Evolutionary conservation across 1,140 invertebrate species (phyloP).

Genomic region (Heterodera schachtii): DNA sequence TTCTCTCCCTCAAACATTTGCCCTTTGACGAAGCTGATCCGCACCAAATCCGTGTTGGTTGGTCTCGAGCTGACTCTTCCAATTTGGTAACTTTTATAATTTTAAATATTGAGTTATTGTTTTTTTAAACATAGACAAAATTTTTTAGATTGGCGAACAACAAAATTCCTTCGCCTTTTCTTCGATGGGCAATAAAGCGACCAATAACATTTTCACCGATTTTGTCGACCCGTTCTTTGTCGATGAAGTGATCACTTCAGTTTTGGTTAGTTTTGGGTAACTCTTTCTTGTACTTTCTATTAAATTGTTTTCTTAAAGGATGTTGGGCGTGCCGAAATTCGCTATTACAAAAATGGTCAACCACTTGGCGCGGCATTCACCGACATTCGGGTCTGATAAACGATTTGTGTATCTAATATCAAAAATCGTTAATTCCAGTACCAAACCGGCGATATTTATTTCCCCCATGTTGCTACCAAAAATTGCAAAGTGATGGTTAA

Average conservation of each 20-base stretch:
- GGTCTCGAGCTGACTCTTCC: constrained; percentile 39
- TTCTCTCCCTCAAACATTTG: constrained; percentile 48
- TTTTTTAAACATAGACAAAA: not conserved
- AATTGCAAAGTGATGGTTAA: constrained; percentile 62
- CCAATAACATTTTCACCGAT: constrained; percentile 41
- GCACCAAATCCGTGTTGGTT: constrained; percentile 49
- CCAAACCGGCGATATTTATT: constrained; percentile 47
- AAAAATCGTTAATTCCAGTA: constrained; percentile 34
- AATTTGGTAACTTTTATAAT: constrained; percentile 28
- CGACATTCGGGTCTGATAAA: not conserved
- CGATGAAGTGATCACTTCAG: constrained; percentile 54
- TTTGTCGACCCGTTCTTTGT: constrained; percentile 42
- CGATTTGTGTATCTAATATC: not conserved
- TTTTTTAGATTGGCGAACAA: constrained; percentile 48
- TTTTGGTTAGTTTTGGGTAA: constrained; percentile 41
- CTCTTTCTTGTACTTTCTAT: too few relatives aligned
- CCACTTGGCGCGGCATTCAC: constrained; percentile 58
- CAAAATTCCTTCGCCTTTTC: constrained; percentile 46
- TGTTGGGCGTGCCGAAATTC: constrained; percentile 44
- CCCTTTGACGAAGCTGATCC: constrained; percentile 54
- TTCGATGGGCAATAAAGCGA: constrained; percentile 45
- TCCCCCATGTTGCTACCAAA: constrained; percentile 61
- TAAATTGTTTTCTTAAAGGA: constrained; percentile 50
- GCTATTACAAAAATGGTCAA: constrained; percentile 57
- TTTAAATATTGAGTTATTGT: not conserved